Evolutionary conservation across 2,797 vertebrate species (phyloP).

Genomic region (Sebastes goodei): DNA sequence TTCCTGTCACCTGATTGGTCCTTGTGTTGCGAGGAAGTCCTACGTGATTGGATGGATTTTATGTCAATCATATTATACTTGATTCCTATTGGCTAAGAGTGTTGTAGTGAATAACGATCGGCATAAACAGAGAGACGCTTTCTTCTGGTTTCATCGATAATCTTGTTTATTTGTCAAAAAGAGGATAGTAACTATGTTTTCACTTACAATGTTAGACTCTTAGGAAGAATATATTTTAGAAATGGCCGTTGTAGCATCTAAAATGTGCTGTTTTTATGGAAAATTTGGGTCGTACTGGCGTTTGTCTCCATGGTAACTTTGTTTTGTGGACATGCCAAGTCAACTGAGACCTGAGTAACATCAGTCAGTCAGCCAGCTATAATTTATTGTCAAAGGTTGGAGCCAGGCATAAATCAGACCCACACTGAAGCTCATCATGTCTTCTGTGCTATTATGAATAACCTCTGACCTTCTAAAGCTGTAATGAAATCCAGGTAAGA

Average conservation of each 20-base stretch:
- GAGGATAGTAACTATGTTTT: not conserved
- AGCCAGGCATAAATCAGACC: not conserved
- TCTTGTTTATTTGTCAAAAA: not conserved
- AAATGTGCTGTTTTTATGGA: not conserved
- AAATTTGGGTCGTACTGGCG: not conserved
- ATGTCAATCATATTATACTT: slow-evolving; percentile 57
- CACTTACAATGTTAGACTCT: not conserved
- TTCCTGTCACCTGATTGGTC: slow-evolving; percentile 69
- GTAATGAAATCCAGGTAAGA: slow-evolving; percentile 81
- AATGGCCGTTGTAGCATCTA: not conserved
- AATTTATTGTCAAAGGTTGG: not conserved
- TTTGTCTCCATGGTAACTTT: slow-evolving; percentile 51
- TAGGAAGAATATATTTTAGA: not conserved
- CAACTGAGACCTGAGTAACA: not conserved
- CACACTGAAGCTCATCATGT: not conserved
- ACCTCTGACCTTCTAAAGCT: not conserved
- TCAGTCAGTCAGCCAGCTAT: not conserved
- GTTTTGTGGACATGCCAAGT: not conserved
- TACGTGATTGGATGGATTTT: slow-evolving; percentile 56
- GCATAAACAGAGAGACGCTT: not conserved
- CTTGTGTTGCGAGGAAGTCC: rapidly evolving
- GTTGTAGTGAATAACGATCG: slow-evolving; percentile 17
- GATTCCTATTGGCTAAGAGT: slow-evolving; percentile 62
- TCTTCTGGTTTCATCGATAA: slow-evolving; percentile 1
- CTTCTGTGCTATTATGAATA: not conserved